These are phyloP conservation scores for Pherbina coryleti DNA, from an alignment of 2,888 invertebrate species.

Conservation along the genomic window DNA sequence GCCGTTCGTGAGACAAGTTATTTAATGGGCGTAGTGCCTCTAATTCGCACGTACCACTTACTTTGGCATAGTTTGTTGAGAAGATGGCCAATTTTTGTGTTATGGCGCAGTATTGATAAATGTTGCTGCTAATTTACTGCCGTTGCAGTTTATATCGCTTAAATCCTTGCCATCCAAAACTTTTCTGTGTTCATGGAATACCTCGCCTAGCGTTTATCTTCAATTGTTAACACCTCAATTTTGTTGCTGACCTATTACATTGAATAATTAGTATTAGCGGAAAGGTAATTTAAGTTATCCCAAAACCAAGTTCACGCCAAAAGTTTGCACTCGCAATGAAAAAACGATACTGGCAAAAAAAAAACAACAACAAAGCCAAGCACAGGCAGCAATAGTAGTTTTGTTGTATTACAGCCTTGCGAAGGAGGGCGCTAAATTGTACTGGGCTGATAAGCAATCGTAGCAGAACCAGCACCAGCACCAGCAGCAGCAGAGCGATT, in stretches of 20 bases:
- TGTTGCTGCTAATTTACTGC: too few species aligned
- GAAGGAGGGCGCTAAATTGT: slow-evolving; percentile 2
- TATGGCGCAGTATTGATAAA: too few species aligned
- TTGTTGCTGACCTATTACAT: neutral
- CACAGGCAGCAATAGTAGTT: neutral
- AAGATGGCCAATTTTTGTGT: neutral
- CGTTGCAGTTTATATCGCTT: neutral
- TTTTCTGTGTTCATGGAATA: neutral
- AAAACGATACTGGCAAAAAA: slow-evolving; percentile 17
- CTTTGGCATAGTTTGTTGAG: neutral
- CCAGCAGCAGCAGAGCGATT: too few species aligned
- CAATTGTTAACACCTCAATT: neutral
- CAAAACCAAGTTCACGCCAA: neutral
- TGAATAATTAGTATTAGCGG: too few species aligned
- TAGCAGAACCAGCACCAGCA: neutral
- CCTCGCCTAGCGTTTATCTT: neutral
- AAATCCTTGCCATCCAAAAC: neutral
- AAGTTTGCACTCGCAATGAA: neutral
- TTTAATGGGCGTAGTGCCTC: slow-evolving; percentile 30
- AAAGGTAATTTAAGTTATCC: slow-evolving; percentile 5
- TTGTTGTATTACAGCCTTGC: slow-evolving; percentile 17
- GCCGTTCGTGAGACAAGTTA: neutral
- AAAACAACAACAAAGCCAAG: neutral
- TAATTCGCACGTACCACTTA: neutral
- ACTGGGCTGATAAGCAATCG: slow-evolving; percentile 10